Conservation (phyloP, 2,888 invertebrate species). For the Macaria liturata region DNA sequence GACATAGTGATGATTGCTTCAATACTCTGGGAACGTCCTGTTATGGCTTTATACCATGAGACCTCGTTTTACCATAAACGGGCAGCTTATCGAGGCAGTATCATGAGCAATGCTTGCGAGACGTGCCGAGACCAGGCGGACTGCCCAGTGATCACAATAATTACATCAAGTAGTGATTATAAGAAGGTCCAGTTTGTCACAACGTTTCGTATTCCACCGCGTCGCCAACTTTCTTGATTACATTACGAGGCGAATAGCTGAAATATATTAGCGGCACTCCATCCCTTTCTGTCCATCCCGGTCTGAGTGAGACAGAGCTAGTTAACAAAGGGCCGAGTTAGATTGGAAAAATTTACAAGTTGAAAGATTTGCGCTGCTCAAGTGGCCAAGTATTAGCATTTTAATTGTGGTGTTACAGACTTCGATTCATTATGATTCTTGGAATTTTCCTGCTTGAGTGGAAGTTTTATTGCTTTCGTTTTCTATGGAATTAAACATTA, state of each 20-base stretch:
- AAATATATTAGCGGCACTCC: conserved; percentile 32
- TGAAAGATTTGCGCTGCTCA: conserved; percentile 56
- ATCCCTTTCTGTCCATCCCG: conserved; percentile 36
- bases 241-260: conserved; percentile 28
- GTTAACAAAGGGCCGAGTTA: conserved; percentile 56
- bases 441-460: conserved; percentile 36
- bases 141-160: not conserved
- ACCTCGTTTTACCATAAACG: no score
- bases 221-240: conserved; percentile 29
- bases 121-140: no score
- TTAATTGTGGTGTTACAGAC: conserved; percentile 55
- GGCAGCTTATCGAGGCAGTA: no score
- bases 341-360: conserved; percentile 67
- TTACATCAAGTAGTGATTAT: conserved; percentile 1
- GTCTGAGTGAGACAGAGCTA: conserved; percentile 45
- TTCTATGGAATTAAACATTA: not conserved
- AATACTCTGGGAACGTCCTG: conserved; percentile 7
- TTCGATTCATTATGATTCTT: conserved; percentile 46
- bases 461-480: not conserved
- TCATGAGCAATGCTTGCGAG: no score
- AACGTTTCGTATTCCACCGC: conserved; percentile 25
- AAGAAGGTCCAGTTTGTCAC: conserved; percentile 9
- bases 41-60: not conserved
- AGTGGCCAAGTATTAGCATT: conserved; percentile 63
- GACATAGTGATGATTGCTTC: conserved; percentile 8